These are phyloP conservation scores for Cyanoramphus novaezelandiae DNA, from an alignment of 2,113 vertebrate genomes.

Conservation along the genomic window DNA sequence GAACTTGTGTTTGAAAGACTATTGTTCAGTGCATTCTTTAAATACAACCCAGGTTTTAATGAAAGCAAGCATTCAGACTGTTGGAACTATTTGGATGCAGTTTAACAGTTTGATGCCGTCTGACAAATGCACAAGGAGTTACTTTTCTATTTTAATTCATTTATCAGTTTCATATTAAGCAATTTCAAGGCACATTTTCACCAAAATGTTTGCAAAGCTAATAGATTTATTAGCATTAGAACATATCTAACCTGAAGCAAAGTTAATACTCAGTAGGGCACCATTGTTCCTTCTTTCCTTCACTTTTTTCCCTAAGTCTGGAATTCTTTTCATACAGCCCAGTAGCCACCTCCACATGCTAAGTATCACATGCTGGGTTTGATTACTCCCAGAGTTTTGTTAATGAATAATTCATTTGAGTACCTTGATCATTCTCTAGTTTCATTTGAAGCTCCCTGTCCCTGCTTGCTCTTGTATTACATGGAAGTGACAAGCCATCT, in stretches of 20 bases:
- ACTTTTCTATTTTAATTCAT: background rate
- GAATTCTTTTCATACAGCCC: background rate
- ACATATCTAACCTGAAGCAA: background rate
- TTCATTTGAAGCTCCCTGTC: conserved; percentile 4
- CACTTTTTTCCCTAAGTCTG: background rate
- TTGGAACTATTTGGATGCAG: background rate
- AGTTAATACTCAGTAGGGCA: background rate
- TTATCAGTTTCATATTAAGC: background rate
- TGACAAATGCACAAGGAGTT: background rate
- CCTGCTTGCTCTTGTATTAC: conserved; percentile 53
- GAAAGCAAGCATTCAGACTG: background rate
- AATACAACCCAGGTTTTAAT: background rate
- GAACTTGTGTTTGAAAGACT: background rate
- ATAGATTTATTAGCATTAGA: background rate
- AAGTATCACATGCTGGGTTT: background rate
- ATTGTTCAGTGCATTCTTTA: background rate
- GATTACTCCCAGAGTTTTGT: conserved; percentile 34
- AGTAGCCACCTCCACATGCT: background rate
- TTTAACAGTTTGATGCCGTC: background rate
- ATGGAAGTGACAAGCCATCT: conserved; percentile 41
- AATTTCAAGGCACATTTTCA: background rate
- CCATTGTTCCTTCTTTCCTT: background rate
- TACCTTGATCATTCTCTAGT: conserved; percentile 38
- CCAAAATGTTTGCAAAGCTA: background rate
- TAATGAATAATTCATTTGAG: conserved; percentile 62